Base-by-base conservation (phyloP, 2,888 invertebrate genomes). In the Baronia brevicornis region DNA sequence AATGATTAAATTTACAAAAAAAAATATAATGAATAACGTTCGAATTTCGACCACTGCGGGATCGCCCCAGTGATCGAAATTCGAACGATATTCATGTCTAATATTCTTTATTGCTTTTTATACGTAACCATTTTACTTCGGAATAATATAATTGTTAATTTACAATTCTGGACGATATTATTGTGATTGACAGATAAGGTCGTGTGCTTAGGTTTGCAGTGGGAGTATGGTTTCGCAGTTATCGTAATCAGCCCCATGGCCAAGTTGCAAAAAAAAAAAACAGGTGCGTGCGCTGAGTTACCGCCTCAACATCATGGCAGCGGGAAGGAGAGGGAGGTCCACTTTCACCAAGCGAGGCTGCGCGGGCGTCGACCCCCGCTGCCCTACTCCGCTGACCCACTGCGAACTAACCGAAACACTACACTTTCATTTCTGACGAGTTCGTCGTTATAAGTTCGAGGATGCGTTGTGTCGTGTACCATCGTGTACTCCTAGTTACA, bases 311-410 rank as follows among this genome's bases (percentile, higher is more conserved):
- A 60, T 46, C 60, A 59, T 58, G 66, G 59, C 52, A 61, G 55
- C 56, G 61, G 57, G 50, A 59, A 49, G 59, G 38, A 41, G 56
- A 59, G 60, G 63, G 71, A 68, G 74, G 73, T 70, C 61, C 78
- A 82, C 82, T 82, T 80, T 82, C 80, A 75, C 82, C 64, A 58
- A 54, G 58, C 82, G 80, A 82, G 82, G 82, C 78, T 82, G 80
- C 80, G 80, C 82, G 82, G 77, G 62, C 80, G 75, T 64, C 79
- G 82, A 82, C 78, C 82, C 78, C 70, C 60, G 51, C 41, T 77
- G 82, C 52, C 80, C 82, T 84, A 78, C 84, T 84, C 82, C 73
- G 77, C 64, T 84, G 75, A 82, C 84, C 84, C 55, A 84, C 71
- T 72, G 66, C 61, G 53, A 58, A 63, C 67, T 64, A 65, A 69